These are phyloP conservation scores for Euzophera pinguis DNA, from an alignment of 2,888 invertebrate genomes.

Conservation along the genomic window DNA sequence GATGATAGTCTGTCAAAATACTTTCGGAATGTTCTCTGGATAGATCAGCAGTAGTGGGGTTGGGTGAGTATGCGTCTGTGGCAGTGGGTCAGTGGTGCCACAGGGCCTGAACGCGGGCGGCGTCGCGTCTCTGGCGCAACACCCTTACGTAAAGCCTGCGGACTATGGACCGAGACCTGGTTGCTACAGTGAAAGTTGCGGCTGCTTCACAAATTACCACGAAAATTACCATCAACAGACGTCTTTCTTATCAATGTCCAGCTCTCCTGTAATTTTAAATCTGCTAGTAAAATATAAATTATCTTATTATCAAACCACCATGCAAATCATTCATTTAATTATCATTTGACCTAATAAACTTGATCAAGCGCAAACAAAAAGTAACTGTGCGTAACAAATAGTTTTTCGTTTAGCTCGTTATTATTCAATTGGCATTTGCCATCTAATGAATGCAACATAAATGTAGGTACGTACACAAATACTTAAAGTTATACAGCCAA, in stretches of 20 bases:
- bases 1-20: constrained; percentile 33
- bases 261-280: background rate
- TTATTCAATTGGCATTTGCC: constrained; percentile 4
- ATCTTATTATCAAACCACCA: background rate
- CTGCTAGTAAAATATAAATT: background rate
- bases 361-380: background rate
- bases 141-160: constrained; percentile 71
- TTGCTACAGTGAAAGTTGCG: constrained; percentile 61
- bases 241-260: background rate
- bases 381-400: background rate
- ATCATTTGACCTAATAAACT: background rate
- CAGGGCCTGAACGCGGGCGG: constrained; percentile 60
- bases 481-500: no score
- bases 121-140: constrained; percentile 62
- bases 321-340: background rate
- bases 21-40: constrained; percentile 39
- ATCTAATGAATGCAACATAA: background rate
- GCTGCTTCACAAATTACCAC: constrained; percentile 51
- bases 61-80: constrained; percentile 46
- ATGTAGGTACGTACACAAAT: background rate
- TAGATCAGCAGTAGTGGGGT: constrained; percentile 50
- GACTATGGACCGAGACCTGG: constrained; percentile 48
- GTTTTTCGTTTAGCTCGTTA: constrained; percentile 19
- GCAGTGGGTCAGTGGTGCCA: constrained; percentile 76
- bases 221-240: constrained; percentile 34